Conservation (phyloP, 2,888 invertebrate species). For the Lagria hirta region DNA sequence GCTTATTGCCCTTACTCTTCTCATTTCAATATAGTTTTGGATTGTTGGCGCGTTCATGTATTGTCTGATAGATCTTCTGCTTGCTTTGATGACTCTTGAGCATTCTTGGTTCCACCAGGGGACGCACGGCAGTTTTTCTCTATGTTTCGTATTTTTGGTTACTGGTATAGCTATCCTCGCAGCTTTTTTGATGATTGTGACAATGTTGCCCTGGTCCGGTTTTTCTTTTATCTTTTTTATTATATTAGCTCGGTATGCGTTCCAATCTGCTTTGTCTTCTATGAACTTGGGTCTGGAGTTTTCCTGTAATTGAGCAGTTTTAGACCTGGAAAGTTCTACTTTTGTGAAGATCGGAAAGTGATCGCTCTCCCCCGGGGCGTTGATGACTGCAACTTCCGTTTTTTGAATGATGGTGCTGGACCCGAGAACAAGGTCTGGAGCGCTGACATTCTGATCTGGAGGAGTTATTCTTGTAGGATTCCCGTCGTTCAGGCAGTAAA, state of each 20-base stretch:
- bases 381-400: background rate
- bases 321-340: background rate
- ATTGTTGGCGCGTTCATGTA: no score
- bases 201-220: background rate
- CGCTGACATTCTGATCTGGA: background rate
- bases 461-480: background rate
- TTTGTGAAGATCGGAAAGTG: background rate
- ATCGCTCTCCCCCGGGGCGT: background rate
- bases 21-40: no score
- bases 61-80: background rate
- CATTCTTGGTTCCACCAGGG: background rate
- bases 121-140: background rate
- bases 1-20: no score
- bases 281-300: no score
- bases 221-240: background rate
- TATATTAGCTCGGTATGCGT: no score
- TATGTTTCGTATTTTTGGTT: background rate
- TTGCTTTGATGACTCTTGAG: background rate
- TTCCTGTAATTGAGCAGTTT: background rate
- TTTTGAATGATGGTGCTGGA: background rate
- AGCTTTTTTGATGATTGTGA: background rate
- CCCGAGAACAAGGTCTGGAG: background rate
- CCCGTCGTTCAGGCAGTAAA: background rate
- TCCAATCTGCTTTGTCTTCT: background rate
- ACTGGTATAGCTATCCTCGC: background rate